phyloP scores from a whole-genome alignment of 2,888 invertebrate genomes.

The Xanthia togata region DNA sequence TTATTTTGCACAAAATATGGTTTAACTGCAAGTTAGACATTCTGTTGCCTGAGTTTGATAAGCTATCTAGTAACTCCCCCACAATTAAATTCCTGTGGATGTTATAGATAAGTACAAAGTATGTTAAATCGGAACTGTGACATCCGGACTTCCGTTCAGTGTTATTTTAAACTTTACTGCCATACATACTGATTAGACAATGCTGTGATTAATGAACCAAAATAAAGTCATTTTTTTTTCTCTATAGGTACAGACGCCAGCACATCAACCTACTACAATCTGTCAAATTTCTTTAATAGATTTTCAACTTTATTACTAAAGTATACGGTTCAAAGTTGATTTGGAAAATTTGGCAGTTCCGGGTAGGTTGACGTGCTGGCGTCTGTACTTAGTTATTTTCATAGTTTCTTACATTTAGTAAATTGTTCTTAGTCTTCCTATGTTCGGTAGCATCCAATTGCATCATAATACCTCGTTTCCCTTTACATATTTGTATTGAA shows the following conservation, averaged over 20 bases:
- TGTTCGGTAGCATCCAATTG: background rate
- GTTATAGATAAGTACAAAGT: conserved; percentile 16
- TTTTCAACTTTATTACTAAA: too few species aligned
- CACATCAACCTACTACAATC: too few species aligned
- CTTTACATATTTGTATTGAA: conserved; percentile 4
- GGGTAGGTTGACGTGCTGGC: too few species aligned
- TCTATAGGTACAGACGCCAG: too few species aligned
- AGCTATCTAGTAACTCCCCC: conserved; percentile 32
- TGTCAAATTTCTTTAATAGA: too few species aligned
- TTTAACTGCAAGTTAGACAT: conserved; percentile 4
- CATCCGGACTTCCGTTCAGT: conserved; percentile 8
- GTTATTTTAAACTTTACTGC: background rate
- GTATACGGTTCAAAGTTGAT: too few species aligned
- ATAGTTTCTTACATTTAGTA: too few species aligned
- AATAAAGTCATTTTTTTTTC: background rate
- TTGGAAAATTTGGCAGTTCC: too few species aligned
- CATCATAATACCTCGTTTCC: background rate
- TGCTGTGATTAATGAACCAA: background rate
- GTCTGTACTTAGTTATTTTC: too few species aligned
- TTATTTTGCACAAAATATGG: background rate
- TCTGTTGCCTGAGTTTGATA: conserved; percentile 27
- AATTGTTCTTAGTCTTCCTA: too few species aligned
- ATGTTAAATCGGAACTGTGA: conserved; percentile 13
- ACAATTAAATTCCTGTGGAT: conserved; percentile 47
- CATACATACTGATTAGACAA: background rate